Evolutionary conservation across 2,888 invertebrate species (phyloP).

Genomic region (Cyrtodaria siliqua): DNA sequence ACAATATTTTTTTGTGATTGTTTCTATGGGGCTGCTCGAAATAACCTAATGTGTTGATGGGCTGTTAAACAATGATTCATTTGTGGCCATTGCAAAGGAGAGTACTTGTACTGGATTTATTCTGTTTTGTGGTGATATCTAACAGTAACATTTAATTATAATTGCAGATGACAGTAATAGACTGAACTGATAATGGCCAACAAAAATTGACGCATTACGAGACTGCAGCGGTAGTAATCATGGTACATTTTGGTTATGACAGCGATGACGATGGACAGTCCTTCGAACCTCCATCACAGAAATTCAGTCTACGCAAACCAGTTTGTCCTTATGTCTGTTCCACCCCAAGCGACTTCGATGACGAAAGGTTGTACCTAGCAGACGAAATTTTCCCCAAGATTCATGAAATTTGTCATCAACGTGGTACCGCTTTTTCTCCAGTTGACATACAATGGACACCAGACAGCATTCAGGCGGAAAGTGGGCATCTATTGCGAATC

Average conservation of each 20-base stretch:
- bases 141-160: no score
- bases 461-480: conserved; percentile 67
- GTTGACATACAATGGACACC: conserved; percentile 80
- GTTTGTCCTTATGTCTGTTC: conserved; percentile 79
- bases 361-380: conserved; percentile 73
- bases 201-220: no score
- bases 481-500: conserved; percentile 74
- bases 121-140: no score
- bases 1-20: no score
- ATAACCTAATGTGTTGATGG: no score
- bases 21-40: no score
- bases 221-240: conserved; percentile 14
- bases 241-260: conserved; percentile 41
- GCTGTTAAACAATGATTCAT: no score
- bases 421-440: conserved; percentile 80
- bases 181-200: no score
- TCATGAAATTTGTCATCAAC: conserved; percentile 69
- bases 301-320: conserved; percentile 73
- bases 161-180: no score
- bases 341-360: conserved; percentile 75
- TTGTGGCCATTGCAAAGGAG: no score
- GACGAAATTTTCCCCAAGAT: conserved; percentile 79
- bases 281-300: conserved; percentile 46
- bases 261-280: conserved; percentile 62
- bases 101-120: no score